Evolutionary conservation across 2,888 invertebrate species (phyloP), one percentile per base, ranked within the genome.

Genomic region (Netelia fuscicornis): DNA sequence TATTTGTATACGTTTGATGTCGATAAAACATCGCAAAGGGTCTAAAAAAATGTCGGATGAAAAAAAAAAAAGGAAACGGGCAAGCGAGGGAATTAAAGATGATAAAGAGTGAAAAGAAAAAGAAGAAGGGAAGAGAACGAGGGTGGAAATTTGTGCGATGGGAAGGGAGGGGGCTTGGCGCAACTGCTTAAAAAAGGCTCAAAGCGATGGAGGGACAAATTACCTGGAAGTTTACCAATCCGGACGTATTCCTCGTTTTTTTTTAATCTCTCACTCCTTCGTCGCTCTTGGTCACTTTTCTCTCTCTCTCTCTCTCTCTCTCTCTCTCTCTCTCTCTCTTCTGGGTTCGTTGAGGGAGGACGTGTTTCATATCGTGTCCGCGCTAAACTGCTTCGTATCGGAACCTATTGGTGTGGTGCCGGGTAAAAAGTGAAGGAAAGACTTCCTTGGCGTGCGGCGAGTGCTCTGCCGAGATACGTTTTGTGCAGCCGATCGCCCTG

Each of bases 201-300:
- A 91, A 92, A 92, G 92, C 88, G 87, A 87, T 89, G 89, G 89
- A 89, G 88, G 90, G 90, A 91, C 91, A 90, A 92, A 92, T 92
- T 92, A 92, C 91, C 89, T 89, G 86, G 88, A 92, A 93, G 92
- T 93, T 93, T 92, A 92, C 91, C 92, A 91, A 92, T 92, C 88
- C 89, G 89, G 87, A 89, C 83, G 88, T 86, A 87, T 83, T 88
- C 87, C 81, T 86, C 42, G 37, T 70, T 70, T 78, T 84, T 74
- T 85, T 72, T 23, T 74, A 62, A 17, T 64, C 30, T 68, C 68
- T 71, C 68, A 58, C 71, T 67, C 79, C 54, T 65, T 64, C 75
- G 42, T 71, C 44, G 52, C 77, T 56, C 23, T 25, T 67, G 62
- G 75, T 70, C 79, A 68, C 48, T 83, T 82, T 86, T 78, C 54